These are phyloP conservation scores for Eupithecia exiguata DNA, from an alignment of 2,888 invertebrate species.

Conservation along the genomic window DNA sequence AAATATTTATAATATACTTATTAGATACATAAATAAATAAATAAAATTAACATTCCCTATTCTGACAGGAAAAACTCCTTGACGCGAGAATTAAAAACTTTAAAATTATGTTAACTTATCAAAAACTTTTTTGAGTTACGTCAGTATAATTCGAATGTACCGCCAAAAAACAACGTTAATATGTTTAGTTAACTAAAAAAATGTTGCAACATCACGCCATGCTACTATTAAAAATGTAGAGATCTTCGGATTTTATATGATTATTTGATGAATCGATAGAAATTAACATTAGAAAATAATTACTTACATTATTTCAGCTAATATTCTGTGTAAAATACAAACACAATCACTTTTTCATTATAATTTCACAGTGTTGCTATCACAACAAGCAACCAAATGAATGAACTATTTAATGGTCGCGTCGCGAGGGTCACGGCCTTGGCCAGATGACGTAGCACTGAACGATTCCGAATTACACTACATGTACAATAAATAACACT, in stretches of 20 bases:
- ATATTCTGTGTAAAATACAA: neutral
- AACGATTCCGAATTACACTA: constrained; percentile 6
- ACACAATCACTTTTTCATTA: constrained; percentile 27
- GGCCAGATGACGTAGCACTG: constrained; percentile 35
- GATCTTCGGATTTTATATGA: neutral
- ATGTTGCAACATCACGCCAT: neutral
- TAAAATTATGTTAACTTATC: no score
- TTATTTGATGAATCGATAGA: neutral
- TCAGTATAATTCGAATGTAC: neutral
- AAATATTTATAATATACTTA: no score
- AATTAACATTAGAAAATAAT: neutral
- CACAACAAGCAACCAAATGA: constrained; percentile 22
- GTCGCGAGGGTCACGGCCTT: constrained; percentile 40
- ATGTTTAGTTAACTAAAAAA: neutral
- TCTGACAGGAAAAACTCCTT: no score
- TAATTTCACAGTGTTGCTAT: constrained; percentile 32
- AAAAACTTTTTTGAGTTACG: no score
- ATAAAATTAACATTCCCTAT: no score
- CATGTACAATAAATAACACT: neutral
- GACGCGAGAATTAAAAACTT: no score
- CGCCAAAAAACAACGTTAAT: neutral
- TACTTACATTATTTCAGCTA: constrained; percentile 11
- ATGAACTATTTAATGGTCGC: constrained; percentile 32
- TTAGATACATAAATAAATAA: no score
- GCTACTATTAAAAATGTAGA: neutral